Percentiles rank a stretch among this genome's conserved stretches.
These are phyloP conservation scores for Macropus fuliginosus DNA, from an alignment of 2,797 vertebrate genomes.

Conservation along the genomic window DNA sequence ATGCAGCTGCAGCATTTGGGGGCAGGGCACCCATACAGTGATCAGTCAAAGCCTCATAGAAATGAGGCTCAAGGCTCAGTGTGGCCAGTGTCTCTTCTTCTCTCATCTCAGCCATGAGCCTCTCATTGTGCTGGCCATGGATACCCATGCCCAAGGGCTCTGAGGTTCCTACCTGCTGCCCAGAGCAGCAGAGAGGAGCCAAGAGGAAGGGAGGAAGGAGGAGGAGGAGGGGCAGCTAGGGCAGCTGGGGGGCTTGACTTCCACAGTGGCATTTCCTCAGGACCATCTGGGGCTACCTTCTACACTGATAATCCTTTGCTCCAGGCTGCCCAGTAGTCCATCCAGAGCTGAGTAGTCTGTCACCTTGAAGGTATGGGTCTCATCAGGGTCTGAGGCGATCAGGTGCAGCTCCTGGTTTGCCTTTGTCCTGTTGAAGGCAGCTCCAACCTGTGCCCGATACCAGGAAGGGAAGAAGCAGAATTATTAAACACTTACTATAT, in stretches of 20 bases:
- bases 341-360: constrained; percentile 84
- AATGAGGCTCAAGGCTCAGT: background rate
- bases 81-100: background rate
- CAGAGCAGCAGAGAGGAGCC: background rate
- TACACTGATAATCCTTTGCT: constrained; percentile 83
- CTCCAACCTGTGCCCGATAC: constrained; percentile 83
- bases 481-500: background rate
- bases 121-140: background rate
- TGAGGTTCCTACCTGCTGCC: background rate
- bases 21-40: too few species aligned
- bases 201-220: background rate
- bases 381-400: constrained; percentile 84
- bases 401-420: constrained; percentile 80
- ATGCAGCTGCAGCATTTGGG: background rate
- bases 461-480: background rate
- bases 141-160: background rate
- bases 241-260: background rate
- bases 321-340: constrained; percentile 82
- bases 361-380: constrained; percentile 84
- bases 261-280: background rate
- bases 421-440: background rate
- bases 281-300: constrained; percentile 82
- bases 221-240: background rate
- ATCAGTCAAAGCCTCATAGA: background rate
- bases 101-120: background rate